phyloP scores from a whole-genome alignment of 2,797 vertebrate genomes.

The Coregonus sp. region DNA sequence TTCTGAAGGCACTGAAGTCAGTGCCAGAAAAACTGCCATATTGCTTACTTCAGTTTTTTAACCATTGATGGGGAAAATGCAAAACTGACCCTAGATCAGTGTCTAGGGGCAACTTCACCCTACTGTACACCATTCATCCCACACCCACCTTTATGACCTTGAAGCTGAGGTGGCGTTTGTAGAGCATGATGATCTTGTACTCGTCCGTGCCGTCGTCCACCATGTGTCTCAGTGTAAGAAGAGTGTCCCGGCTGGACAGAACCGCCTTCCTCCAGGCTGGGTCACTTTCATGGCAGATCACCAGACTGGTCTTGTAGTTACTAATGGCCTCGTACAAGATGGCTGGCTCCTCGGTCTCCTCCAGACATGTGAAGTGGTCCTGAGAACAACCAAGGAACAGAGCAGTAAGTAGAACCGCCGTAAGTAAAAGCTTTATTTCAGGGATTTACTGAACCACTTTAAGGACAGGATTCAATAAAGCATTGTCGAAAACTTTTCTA shows the following conservation, averaged over 20 bases:
- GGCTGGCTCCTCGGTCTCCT: slow-evolving; percentile 91
- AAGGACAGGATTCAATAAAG: not conserved
- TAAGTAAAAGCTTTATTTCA: not conserved
- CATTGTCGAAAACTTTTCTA: not conserved
- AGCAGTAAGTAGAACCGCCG: not conserved
- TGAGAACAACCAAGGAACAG: slow-evolving; percentile 48
- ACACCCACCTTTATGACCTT: slow-evolving; percentile 93
- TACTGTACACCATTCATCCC: not conserved
- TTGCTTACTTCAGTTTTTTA: too few relatives aligned
- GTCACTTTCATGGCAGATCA: slow-evolving; percentile 96
- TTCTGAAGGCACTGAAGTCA: too few relatives aligned
- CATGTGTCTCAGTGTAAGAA: slow-evolving; percentile 92
- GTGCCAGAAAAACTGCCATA: too few relatives aligned
- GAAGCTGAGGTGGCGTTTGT: slow-evolving; percentile 94
- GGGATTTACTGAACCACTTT: not conserved
- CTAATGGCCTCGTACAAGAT: slow-evolving; percentile 91
- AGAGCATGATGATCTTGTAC: slow-evolving; percentile 99
- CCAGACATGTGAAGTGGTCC: slow-evolving; percentile 98
- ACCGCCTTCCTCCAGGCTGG: slow-evolving; percentile 92
- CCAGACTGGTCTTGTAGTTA: slow-evolving; percentile 87
- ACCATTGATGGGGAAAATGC: too few relatives aligned
- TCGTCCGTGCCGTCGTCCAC: slow-evolving; percentile 93
- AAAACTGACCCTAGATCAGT: too few relatives aligned
- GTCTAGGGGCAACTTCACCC: too few relatives aligned
- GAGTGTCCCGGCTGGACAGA: slow-evolving; percentile 88